Conservation (phyloP, 2,797 vertebrate genomes). For the Stomatorhinus walkeri region DNA sequence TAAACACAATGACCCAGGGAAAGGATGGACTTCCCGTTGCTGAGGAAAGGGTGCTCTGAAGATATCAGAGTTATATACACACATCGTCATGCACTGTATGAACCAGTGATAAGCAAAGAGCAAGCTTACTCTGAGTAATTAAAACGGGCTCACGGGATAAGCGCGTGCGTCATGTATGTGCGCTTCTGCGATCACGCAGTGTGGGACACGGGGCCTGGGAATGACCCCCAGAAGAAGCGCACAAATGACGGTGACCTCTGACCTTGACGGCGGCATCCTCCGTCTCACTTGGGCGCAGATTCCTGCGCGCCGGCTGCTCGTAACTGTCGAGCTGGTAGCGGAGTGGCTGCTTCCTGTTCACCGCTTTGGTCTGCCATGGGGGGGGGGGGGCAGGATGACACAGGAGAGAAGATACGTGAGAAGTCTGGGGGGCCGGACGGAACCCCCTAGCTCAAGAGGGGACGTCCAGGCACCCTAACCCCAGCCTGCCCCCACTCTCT, state of each 20-base stretch:
- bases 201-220: slow-evolving; percentile 23
- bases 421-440: slow-evolving; percentile 7
- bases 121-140: background rate
- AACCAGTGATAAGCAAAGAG: background rate
- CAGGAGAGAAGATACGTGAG: slow-evolving; percentile 9
- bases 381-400: background rate
- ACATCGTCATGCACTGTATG: background rate
- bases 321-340: slow-evolving; percentile 84
- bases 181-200: background rate
- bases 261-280: slow-evolving; percentile 93
- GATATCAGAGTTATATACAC: slow-evolving; percentile 3
- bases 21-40: background rate
- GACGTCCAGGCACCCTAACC: background rate
- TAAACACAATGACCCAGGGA: background rate
- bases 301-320: slow-evolving; percentile 70
- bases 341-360: slow-evolving; percentile 89
- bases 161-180: slow-evolving; percentile 18
- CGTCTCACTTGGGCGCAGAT: slow-evolving; percentile 64
- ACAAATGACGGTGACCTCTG: slow-evolving; percentile 33
- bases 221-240: background rate
- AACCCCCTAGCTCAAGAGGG: background rate
- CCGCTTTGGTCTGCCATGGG: slow-evolving; percentile 71
- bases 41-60: background rate
- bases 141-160: slow-evolving; percentile 12
- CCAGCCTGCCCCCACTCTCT: background rate